Conservation (phyloP, 2,113 vertebrate genomes). For the Ursus arctos region DNA sequence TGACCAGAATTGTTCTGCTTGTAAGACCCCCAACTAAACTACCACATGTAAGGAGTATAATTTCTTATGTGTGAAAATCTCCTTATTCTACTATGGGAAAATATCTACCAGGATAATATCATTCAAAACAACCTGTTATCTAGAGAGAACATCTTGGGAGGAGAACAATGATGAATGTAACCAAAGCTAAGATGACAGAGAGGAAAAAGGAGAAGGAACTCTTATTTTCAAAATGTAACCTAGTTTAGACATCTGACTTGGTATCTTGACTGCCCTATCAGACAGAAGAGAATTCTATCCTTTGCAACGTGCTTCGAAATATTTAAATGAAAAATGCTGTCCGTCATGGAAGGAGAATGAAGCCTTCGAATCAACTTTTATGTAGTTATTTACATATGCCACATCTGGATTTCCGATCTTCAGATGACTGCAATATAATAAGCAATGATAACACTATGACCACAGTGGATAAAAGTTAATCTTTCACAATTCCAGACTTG, state of each 20-base stretch:
- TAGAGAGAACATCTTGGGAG: background rate
- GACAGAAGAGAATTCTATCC: background rate
- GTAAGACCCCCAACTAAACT: slow-evolving; percentile 71
- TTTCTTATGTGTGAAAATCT: slow-evolving; percentile 71
- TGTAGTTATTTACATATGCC: background rate
- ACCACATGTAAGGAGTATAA: slow-evolving; percentile 49
- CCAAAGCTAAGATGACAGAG: background rate
- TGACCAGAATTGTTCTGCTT: slow-evolving; percentile 86
- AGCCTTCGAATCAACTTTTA: background rate
- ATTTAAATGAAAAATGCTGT: background rate
- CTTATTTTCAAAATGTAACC: background rate
- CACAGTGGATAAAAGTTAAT: background rate
- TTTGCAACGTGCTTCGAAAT: slow-evolving; percentile 21
- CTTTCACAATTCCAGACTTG: slow-evolving; percentile 37
- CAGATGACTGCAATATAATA: background rate
- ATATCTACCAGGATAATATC: background rate
- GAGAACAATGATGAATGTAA: background rate
- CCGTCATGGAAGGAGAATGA: background rate
- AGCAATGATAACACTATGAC: background rate
- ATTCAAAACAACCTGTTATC: background rate
- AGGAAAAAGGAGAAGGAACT: background rate
- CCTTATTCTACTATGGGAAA: background rate
- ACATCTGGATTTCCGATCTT: background rate
- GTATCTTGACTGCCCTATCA: background rate
- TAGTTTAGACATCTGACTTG: background rate